Percentiles rank a stretch among this genome's conserved stretches.
Conservation (phyloP, 2,888 invertebrate genomes). For the Meiosimyza decipiens region DNA sequence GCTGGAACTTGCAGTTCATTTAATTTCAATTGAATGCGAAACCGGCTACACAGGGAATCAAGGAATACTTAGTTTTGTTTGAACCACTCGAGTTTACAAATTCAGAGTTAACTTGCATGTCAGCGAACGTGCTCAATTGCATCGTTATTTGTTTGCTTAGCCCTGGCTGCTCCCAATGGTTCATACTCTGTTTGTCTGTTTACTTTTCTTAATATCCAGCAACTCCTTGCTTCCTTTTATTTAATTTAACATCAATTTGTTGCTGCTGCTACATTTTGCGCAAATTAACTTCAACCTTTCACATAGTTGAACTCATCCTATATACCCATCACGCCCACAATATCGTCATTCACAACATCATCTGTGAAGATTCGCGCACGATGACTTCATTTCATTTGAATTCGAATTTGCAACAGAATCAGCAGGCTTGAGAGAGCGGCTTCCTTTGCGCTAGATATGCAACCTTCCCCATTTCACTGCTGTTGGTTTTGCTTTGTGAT, state of each 20-base stretch:
- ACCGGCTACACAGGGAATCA: background rate
- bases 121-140: slow-evolving; percentile 27
- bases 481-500: background rate
- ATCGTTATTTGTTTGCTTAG: background rate
- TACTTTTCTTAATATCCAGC: background rate
- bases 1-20: slow-evolving; percentile 8
- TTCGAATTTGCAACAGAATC: background rate
- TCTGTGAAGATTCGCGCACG: background rate
- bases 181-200: background rate
- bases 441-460: background rate
- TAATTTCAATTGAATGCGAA: slow-evolving; percentile 16
- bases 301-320: background rate
- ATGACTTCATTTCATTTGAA: slow-evolving; percentile 14
- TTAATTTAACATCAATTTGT: slow-evolving; percentile 20
- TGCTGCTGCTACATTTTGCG: slow-evolving; percentile 19
- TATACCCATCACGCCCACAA: background rate
- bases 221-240: background rate
- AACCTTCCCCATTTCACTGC: background rate
- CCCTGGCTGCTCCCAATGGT: background rate
- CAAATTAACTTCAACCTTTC: slow-evolving; percentile 28
- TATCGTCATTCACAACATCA: background rate
- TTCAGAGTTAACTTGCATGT: slow-evolving; percentile 4
- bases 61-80: no score
- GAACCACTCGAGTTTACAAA: no score
- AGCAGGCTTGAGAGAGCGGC: background rate